Evolutionary conservation across 2,797 vertebrate genomes (phyloP).

Genomic region (Mormyrops boulengeri): DNA sequence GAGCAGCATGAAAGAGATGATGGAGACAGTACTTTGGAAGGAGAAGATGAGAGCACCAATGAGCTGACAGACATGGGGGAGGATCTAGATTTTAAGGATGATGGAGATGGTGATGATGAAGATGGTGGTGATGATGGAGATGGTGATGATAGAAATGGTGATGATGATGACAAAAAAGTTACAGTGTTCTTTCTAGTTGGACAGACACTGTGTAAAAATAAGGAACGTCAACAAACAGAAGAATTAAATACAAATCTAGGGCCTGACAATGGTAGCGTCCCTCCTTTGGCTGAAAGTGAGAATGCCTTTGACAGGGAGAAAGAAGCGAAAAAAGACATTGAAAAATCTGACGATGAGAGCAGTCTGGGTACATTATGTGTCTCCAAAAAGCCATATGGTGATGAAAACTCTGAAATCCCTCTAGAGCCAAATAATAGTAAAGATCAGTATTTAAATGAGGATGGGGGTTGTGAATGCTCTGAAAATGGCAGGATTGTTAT

Average conservation of each 20-base stretch:
- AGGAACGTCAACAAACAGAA: constrained; percentile 22
- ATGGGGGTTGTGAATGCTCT: background rate
- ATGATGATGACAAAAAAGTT: constrained; percentile 26
- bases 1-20: background rate
- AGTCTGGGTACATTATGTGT: background rate
- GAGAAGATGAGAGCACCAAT: background rate
- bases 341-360: constrained; percentile 15
- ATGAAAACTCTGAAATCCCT: constrained; percentile 9
- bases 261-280: background rate
- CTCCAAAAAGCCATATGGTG: background rate
- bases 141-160: background rate
- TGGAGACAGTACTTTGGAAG: constrained; percentile 18
- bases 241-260: constrained; percentile 26
- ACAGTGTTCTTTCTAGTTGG: constrained; percentile 60
- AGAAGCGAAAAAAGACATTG: background rate
- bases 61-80: background rate
- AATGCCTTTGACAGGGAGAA: background rate
- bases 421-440: background rate
- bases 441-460: background rate
- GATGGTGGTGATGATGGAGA: background rate
- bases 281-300: constrained; percentile 22
- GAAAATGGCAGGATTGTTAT: background rate
- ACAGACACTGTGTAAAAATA: constrained; percentile 40
- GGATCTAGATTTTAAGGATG: background rate
- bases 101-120: background rate